Evolutionary conservation across 2,113 vertebrate genomes (phyloP), one percentile per base, ranked within the genome.

Genomic region (Corythornis cristatus): DNA sequence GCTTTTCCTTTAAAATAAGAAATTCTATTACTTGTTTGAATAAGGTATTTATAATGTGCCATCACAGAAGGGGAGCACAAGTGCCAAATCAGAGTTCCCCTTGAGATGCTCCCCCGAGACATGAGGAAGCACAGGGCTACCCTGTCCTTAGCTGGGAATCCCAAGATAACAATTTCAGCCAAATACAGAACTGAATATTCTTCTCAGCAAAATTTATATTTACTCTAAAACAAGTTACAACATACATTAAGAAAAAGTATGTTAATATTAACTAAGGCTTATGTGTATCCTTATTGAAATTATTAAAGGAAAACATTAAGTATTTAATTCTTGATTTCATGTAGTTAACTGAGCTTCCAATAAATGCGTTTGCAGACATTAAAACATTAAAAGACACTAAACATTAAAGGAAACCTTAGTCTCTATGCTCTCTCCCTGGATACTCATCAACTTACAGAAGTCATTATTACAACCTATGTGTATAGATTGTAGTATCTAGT

Each of bases 251-350:
- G 14, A 88, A 46, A 72, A 17, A 57, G 5, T 5, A 76, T 42
- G 45, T 37, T 76, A 57, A 15, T 48, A 46, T 40, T 66, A 79
- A 83, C 33, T 56, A 54, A 56, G n/a, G 68, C 22, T 68, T 51
- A 79, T 72, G 5, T 29, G 6, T 61, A 66, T 68, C 37, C 48
- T 88, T 79, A 64, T 77, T 88, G 88, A 73, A 91, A 93, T 90
- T 79, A 91, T 64, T 92, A 61, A 65, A 94, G 82, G 67, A 22
- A 84, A 86, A n/a, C 18, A 80, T 66, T 46, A 87, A 76, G 42
- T 60, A 80, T 88, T 92, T 75, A 83, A 28, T 65, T 77, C 29
- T 58, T 86, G 23, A 86, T 37, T 57, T 89, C 35, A 82, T 54
- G n/a, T 53, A 88, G 76, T 67, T 96, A 86, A 17, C 28, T 54